Conservation (phyloP, 2,113 vertebrate genomes). For the Labeo catla region DNA sequence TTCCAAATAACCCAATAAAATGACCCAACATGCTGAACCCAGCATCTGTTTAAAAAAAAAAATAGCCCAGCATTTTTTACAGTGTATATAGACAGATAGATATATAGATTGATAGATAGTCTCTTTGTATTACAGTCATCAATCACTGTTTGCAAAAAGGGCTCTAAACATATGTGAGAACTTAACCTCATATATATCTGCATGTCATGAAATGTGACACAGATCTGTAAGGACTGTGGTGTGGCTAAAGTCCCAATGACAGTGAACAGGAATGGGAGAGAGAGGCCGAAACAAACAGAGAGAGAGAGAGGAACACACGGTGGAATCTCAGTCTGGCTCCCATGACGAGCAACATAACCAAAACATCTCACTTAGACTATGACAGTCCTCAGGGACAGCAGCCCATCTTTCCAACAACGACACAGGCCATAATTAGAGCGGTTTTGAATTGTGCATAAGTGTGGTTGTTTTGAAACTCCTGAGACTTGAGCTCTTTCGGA, state of each 20-base stretch:
- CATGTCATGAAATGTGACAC: constrained; percentile 57
- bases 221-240: constrained; percentile 51
- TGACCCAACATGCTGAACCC: no score
- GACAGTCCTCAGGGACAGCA: constrained; percentile 31
- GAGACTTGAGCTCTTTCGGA: not conserved
- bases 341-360: not conserved
- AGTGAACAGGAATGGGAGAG: constrained; percentile 4
- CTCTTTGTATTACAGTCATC: not conserved
- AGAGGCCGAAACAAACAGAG: not conserved
- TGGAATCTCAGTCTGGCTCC: constrained; percentile 39
- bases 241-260: constrained; percentile 28
- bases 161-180: constrained; percentile 54
- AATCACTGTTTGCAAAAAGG: not conserved
- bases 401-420: constrained; percentile 2
- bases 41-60: no score
- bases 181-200: constrained; percentile 58
- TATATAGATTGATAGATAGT: not conserved
- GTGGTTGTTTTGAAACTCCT: constrained; percentile 41
- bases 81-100: not conserved
- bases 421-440: constrained; percentile 28
- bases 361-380: constrained; percentile 43
- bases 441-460: constrained; percentile 41
- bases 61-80: no score
- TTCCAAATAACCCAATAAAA: no score
- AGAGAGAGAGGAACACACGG: not conserved